These are phyloP conservation scores for Luidia sarsii DNA, from an alignment of 53 echinoderm and acorn worm species.

Conservation along the genomic window DNA sequence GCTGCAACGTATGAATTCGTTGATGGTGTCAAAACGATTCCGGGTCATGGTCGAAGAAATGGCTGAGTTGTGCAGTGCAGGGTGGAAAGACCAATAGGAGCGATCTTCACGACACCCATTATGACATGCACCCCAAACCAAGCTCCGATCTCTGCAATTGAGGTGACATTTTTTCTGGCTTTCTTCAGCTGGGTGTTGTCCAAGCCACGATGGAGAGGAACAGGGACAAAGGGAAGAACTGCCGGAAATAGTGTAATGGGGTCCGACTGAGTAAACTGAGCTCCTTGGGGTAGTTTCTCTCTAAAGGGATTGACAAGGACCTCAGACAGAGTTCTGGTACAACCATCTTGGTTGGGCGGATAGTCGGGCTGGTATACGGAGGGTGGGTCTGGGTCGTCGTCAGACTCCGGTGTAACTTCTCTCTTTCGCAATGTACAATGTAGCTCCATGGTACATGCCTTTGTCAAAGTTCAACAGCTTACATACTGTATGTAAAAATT, in stretches of 20 bases:
- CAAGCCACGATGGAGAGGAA: conserved; percentile 3
- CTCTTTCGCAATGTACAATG: no score
- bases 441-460: no score
- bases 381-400: conserved; percentile 34
- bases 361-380: neutral
- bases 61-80: neutral
- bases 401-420: neutral
- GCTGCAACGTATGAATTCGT: conserved; percentile 1
- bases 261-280: neutral
- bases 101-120: conserved; percentile 34
- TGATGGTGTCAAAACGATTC: conserved; percentile 8
- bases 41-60: conserved; percentile 25
- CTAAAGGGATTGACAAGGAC: neutral
- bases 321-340: neutral
- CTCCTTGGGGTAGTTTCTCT: neutral
- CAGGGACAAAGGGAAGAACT: conserved; percentile 9
- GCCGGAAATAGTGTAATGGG: conserved; percentile 5
- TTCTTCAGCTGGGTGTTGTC: no score
- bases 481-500: no score
- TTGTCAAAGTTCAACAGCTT: no score
- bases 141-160: neutral
- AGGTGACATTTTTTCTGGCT: no score
- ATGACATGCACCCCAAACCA: conserved; percentile 21
- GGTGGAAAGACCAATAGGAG: conserved; percentile 6
- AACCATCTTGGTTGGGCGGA: neutral